These are phyloP conservation scores for Andrena hattorfiana DNA, from an alignment of 2,888 invertebrate species.

Conservation along the genomic window DNA sequence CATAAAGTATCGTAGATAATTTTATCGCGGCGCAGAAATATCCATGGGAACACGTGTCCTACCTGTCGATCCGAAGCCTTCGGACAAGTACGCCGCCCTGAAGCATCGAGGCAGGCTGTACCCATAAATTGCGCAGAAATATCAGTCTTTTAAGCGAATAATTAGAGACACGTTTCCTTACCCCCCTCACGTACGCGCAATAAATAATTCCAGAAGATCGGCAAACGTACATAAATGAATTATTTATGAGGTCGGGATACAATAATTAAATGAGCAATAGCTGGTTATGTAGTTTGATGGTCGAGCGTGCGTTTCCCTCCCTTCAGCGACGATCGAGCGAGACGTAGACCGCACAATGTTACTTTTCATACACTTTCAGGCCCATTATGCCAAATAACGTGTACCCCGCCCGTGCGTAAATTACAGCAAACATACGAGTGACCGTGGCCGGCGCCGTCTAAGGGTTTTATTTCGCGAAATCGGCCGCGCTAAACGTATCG, in stretches of 20 bases:
- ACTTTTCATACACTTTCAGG: conserved; percentile 32
- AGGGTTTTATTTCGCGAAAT: conserved; percentile 23
- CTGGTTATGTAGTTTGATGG: conserved; percentile 48
- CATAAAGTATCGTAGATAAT: conserved; percentile 2
- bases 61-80: conserved; percentile 1
- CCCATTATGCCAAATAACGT: conserved; percentile 36
- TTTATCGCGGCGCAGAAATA: background rate
- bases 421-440: conserved; percentile 11
- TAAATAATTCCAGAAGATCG: conserved; percentile 51
- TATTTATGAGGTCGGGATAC: conserved; percentile 48
- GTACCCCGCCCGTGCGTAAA: conserved; percentile 34
- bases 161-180: conserved; percentile 38
- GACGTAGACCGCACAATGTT: conserved; percentile 24
- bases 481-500: conserved; percentile 5
- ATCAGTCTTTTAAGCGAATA: conserved; percentile 37
- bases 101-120: background rate
- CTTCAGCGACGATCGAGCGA: background rate
- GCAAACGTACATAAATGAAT: conserved; percentile 45
- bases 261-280: conserved; percentile 58
- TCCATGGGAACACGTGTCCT: background rate
- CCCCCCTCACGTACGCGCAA: conserved; percentile 40
- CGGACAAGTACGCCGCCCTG: background rate
- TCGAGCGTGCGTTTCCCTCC: conserved; percentile 3
- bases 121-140: conserved; percentile 42
- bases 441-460: background rate